phyloP scores from a whole-genome alignment of 2,113 vertebrate species.

The Podarcis raffonei region DNA sequence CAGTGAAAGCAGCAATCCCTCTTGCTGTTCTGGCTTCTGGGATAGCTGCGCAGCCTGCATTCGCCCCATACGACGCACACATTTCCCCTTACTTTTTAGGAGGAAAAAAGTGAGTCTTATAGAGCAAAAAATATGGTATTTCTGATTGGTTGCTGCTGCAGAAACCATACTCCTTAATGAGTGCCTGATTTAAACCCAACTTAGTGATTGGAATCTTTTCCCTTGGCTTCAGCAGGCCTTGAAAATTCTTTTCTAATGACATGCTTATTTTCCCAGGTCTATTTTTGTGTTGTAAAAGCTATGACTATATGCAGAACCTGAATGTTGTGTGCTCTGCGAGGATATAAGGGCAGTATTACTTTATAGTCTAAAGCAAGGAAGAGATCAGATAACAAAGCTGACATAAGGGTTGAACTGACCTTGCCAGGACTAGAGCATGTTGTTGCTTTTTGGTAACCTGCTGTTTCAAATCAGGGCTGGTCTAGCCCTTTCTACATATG shows the following conservation, averaged over 20 bases:
- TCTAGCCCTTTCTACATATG: conserved; percentile 19
- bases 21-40: too few relatives aligned
- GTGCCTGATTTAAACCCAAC: neutral
- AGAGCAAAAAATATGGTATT: neutral
- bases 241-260: conserved; percentile 44
- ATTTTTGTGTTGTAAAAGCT: conserved; percentile 41
- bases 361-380: neutral
- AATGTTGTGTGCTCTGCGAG: conserved; percentile 15
- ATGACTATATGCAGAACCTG: conserved; percentile 35
- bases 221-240: conserved; percentile 16
- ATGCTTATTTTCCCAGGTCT: conserved; percentile 33
- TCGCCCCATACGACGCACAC: too few relatives aligned
- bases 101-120: too few relatives aligned
- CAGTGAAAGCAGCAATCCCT: too few relatives aligned
- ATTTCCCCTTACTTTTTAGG: too few relatives aligned
- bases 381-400: conserved; percentile 19
- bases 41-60: too few relatives aligned
- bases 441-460: neutral
- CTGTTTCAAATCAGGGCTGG: conserved; percentile 30
- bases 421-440: conserved; percentile 7
- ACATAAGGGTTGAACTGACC: conserved; percentile 12
- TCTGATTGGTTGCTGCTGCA: neutral
- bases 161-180: neutral
- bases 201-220: conserved; percentile 5
- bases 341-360: conserved; percentile 27